Percentiles rank a stretch among this genome's conserved stretches.
Evolutionary conservation across 2,888 invertebrate genomes (phyloP).

Genomic region (Andrena minutula): DNA sequence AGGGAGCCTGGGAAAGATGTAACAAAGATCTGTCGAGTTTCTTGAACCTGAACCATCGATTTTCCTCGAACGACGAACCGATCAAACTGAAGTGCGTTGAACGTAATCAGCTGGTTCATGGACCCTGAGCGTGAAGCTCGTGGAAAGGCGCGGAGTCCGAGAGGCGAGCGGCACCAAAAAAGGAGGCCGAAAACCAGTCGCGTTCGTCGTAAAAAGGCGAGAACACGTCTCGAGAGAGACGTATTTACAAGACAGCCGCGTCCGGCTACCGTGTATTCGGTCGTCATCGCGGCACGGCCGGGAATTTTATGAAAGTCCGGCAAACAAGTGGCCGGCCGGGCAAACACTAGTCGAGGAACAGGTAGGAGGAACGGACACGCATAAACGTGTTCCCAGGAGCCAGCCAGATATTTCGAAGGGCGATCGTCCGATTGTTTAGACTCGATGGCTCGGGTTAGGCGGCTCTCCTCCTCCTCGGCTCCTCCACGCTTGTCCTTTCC

Average conservation of each 20-base stretch:
- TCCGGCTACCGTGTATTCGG: slow-evolving; percentile 32
- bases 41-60: neutral
- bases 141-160: neutral
- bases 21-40: no score
- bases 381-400: slow-evolving; percentile 78
- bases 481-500: slow-evolving; percentile 32
- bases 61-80: neutral
- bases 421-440: slow-evolving; percentile 81
- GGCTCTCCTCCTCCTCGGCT: slow-evolving; percentile 58
- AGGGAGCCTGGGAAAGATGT: no score
- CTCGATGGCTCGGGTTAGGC: slow-evolving; percentile 74
- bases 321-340: slow-evolving; percentile 38
- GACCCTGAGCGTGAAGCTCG: neutral
- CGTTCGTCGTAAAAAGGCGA: neutral
- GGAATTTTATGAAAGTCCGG: slow-evolving; percentile 39
- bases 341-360: slow-evolving; percentile 39
- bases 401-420: slow-evolving; percentile 73
- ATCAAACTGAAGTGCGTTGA: neutral
- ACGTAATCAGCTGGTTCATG: neutral
- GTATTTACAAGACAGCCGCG: slow-evolving; percentile 27
- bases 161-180: neutral
- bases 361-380: slow-evolving; percentile 67
- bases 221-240: neutral
- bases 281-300: slow-evolving; percentile 23
- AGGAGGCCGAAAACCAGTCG: slow-evolving; percentile 9